phyloP scores from a whole-genome alignment of 2,888 invertebrate species.

The Agrochola circellaris region DNA sequence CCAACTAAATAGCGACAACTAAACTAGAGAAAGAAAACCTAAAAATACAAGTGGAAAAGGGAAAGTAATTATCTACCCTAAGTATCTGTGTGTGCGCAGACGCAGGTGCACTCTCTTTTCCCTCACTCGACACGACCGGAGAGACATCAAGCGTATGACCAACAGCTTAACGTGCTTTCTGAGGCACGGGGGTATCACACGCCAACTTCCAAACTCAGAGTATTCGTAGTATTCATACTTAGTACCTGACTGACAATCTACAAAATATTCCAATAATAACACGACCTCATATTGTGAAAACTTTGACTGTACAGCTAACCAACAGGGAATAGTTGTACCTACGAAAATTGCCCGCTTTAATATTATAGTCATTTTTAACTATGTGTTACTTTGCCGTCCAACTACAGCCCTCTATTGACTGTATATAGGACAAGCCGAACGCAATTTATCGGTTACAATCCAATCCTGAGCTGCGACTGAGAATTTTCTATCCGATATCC shows the following conservation, averaged over 20 bases:
- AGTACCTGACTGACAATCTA: not conserved
- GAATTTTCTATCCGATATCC: slow-evolving; percentile 27
- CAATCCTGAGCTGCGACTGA: slow-evolving; percentile 26
- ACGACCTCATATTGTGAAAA: not conserved
- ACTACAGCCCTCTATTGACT: not conserved
- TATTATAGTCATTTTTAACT: not conserved
- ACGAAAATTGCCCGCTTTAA: not conserved
- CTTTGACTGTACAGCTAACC: not conserved
- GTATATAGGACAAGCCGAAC: slow-evolving; percentile 15
- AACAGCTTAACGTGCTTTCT: too few relatives aligned
- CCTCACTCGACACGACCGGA: too few relatives aligned
- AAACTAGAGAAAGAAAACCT: too few relatives aligned
- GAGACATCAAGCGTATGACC: too few relatives aligned
- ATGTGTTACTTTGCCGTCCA: not conserved
- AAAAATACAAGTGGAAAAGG: too few relatives aligned
- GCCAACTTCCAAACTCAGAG: too few relatives aligned
- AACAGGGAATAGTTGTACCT: not conserved
- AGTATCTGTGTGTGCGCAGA: not conserved
- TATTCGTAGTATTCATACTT: not conserved
- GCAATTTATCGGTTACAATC: slow-evolving; percentile 40
- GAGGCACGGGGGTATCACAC: too few relatives aligned
- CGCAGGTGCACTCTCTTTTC: too few relatives aligned
- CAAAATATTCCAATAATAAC: not conserved
- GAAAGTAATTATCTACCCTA: not conserved
- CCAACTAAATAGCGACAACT: too few relatives aligned